phyloP scores from a whole-genome alignment of 2,888 invertebrate genomes.

The Protophormia terraenovae region DNA sequence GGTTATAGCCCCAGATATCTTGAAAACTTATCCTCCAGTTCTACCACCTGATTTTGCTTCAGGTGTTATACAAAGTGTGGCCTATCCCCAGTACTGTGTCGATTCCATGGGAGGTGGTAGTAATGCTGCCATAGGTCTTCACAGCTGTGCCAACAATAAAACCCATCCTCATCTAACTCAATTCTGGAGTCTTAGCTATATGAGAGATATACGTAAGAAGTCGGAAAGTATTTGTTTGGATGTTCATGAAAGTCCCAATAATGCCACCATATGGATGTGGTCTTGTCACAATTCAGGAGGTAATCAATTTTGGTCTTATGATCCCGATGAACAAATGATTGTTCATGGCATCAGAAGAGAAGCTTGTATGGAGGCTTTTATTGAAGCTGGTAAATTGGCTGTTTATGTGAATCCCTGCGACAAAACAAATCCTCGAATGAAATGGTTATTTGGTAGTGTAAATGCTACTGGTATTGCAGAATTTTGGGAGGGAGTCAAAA shows the following conservation, averaged over 20 bases:
- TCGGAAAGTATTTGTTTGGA: conserved; percentile 90
- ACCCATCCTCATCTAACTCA: conserved; percentile 73
- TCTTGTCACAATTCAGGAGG: conserved; percentile 94
- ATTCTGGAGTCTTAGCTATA: conserved; percentile 74
- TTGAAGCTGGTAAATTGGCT: conserved; percentile 83
- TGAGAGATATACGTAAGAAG: conserved; percentile 77
- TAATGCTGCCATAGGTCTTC: conserved; percentile 73
- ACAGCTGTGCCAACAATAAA: conserved; percentile 71
- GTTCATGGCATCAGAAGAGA: conserved; percentile 64
- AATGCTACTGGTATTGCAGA: conserved; percentile 74
- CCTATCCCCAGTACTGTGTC: conserved; percentile 85
- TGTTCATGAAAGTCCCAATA: conserved; percentile 86
- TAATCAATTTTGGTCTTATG: conserved; percentile 94
- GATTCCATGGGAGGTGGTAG: conserved; percentile 84
- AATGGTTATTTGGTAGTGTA: conserved; percentile 75
- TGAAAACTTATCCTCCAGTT: conserved; percentile 91
- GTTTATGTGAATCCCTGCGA: conserved; percentile 88
- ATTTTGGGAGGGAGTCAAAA: conserved; percentile 67
- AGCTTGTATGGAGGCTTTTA: conserved; percentile 86
- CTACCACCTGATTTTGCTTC: conserved; percentile 91
- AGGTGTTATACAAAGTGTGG: conserved; percentile 88
- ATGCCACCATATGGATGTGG: conserved; percentile 89
- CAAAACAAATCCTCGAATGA: conserved; percentile 73
- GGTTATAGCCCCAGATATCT: conserved; percentile 93
- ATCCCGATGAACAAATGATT: conserved; percentile 82